Base-by-base conservation (phyloP, 2,113 vertebrate species). In the Lepisosteus oculatus region DNA sequence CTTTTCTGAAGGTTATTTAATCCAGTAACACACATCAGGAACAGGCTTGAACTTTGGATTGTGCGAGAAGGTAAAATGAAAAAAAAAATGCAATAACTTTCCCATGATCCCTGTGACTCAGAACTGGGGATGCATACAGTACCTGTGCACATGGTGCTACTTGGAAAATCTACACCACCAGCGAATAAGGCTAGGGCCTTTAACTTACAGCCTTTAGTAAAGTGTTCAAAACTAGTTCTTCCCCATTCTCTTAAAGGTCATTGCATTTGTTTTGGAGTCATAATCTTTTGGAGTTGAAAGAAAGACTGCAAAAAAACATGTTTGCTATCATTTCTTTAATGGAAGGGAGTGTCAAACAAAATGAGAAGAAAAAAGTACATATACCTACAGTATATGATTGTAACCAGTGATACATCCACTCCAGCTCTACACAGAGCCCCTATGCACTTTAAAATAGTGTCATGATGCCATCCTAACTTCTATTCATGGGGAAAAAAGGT, bases 141-240 rank as follows among this genome's bases (percentile, higher is more conserved):
- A 51, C 47, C 84, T 92, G 87, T 72, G 74, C 78, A 90, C 84
- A 79, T 78, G 83, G 87, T 84, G 82, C 79, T 87, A 90, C 81
- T 79, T 79, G 85, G 84, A 70, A 91, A 90, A 89, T 92, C 47
- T 51, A 91, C 77, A 85, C 85, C 90, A 85, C 83, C 85, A 92
- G 74, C 83, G 85, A 93, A 93, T 92, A 92, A 93, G 92, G 90
- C 92, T 89, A 90, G 88, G 90, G 92, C 92, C 92, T 92, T 93
- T 91, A 91, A 92, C 90, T 88, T 89, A 83, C 87, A 91, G 87
- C 88, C 86, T 93, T 93, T 90, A 90, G 90, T 87, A 85, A 90
- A 88, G 80, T 84, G 78, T 77, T 82, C 80, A 84, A 92, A 90
- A 90, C 88, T 82, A 84, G 86, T 87, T 75, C 88, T 86, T 68